These are phyloP conservation scores for Naja naja DNA, from an alignment of 2,113 vertebrate genomes.

Conservation along the genomic window DNA sequence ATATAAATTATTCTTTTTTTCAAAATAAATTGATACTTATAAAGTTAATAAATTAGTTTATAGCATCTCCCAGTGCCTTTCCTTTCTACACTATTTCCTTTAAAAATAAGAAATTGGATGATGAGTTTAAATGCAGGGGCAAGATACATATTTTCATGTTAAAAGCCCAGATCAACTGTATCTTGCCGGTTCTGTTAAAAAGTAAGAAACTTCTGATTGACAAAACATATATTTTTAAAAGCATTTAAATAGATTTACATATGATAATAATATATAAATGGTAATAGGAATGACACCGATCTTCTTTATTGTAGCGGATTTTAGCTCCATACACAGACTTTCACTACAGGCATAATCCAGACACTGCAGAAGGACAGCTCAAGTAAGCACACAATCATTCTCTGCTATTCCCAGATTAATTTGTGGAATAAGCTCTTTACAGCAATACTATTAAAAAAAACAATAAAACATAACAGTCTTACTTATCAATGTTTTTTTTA, in stretches of 20 bases:
- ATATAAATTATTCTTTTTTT: neutral
- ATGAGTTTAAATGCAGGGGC: neutral
- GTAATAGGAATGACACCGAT: neutral
- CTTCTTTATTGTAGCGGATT: constrained; percentile 84
- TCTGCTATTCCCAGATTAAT: neutral
- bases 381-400: constrained; percentile 81
- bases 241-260: constrained; percentile 18
- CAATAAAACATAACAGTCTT: neutral
- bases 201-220: neutral
- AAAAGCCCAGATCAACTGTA: neutral
- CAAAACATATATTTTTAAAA: constrained; percentile 4
- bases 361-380: constrained; percentile 92
- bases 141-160: neutral
- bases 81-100: neutral
- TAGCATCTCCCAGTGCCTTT: neutral
- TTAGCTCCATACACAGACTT: constrained; percentile 98
- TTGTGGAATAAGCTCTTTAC: neutral
- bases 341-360: constrained; percentile 98
- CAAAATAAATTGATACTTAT: neutral
- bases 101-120: neutral
- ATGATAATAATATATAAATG: neutral
- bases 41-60: neutral
- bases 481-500: constrained; percentile 14
- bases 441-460: neutral
- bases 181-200: neutral